Conservation (phyloP, 2,797 vertebrate genomes). For the Anguilla megastoma region DNA sequence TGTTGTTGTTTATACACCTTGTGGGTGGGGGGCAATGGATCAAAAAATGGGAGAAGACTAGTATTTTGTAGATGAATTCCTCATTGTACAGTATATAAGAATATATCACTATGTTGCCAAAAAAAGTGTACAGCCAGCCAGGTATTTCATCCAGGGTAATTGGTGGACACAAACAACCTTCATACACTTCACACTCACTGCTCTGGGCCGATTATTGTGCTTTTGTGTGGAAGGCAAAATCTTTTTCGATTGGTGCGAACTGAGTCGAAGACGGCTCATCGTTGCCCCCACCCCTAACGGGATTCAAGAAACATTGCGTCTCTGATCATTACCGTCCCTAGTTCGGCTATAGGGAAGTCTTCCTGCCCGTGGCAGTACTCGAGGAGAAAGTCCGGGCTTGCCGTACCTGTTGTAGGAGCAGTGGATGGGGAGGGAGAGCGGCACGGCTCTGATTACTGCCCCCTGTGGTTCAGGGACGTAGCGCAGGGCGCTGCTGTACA, state of each 20-base stretch:
- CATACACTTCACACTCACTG: too few species aligned
- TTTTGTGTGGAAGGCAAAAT: background rate
- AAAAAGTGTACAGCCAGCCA: too few species aligned
- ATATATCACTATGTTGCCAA: too few species aligned
- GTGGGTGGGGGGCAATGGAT: too few species aligned
- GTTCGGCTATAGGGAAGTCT: background rate
- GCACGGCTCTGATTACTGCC: constrained; percentile 52
- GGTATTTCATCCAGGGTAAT: too few species aligned
- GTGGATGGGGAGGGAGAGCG: constrained; percentile 57
- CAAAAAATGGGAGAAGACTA: too few species aligned
- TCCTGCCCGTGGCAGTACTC: background rate
- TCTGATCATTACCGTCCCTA: background rate
- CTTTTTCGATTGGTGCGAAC: background rate
- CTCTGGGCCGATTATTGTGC: background rate
- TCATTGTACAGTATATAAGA: too few species aligned
- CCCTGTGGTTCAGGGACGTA: constrained; percentile 56
- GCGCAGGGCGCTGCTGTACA: constrained; percentile 54
- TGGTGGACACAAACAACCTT: too few species aligned
- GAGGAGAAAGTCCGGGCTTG: too few species aligned
- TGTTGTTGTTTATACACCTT: too few species aligned
- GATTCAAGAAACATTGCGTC: background rate
- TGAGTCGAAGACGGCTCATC: too few species aligned
- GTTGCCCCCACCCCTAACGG: background rate
- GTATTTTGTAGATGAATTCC: too few species aligned
- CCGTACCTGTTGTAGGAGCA: constrained; percentile 67